Evolutionary conservation across 2,113 vertebrate species (phyloP).

Genomic region (Sturnus vulgaris): DNA sequence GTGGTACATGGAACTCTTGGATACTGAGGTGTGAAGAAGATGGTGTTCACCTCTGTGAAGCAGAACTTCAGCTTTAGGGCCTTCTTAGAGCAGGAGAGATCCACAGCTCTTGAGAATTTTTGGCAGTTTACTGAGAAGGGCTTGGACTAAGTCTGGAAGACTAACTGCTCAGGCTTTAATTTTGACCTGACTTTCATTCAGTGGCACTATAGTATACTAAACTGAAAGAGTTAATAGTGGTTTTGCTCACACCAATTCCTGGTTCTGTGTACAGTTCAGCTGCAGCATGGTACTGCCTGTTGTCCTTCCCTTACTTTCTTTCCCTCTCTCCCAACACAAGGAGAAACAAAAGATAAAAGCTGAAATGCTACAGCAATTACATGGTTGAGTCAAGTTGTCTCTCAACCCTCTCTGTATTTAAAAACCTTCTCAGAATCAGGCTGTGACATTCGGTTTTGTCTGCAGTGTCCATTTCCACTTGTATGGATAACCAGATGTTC

Average conservation of each 20-base stretch:
- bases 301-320: background rate
- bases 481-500: background rate
- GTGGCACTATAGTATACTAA: background rate
- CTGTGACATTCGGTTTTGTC: background rate
- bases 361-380: background rate
- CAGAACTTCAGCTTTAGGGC: background rate
- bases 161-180: background rate
- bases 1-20: background rate
- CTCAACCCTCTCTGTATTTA: background rate
- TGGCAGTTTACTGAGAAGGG: background rate
- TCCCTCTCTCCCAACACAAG: background rate
- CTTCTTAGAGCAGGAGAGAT: background rate
- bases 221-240: background rate
- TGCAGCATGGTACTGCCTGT: background rate
- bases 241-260: background rate
- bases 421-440: background rate
- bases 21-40: background rate
- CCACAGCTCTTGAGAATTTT: background rate
- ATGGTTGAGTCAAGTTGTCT: background rate
- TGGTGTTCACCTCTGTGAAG: background rate
- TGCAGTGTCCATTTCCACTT: background rate
- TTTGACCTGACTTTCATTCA: background rate
- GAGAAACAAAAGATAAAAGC: background rate
- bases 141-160: background rate
- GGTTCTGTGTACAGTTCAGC: background rate